These are phyloP conservation scores for Leptodactylus fuscus DNA, from an alignment of 2,113 vertebrate genomes.

Conservation along the genomic window DNA sequence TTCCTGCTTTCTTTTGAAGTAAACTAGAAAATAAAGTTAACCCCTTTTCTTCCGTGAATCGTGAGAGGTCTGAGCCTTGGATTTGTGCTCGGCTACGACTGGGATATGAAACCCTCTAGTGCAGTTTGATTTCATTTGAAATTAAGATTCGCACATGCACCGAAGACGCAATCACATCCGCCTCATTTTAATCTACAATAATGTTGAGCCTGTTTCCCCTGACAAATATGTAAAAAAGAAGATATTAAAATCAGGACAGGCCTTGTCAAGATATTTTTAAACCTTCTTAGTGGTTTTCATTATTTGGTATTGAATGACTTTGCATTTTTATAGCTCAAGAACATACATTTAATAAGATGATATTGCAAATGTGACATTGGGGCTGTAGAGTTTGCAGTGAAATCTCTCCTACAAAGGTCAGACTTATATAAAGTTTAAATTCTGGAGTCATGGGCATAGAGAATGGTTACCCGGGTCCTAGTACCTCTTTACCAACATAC, in stretches of 20 bases:
- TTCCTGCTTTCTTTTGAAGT: not conserved
- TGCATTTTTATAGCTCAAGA: not conserved
- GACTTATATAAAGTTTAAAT: not conserved
- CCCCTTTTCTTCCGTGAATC: not conserved
- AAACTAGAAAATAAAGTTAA: not conserved
- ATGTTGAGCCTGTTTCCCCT: not conserved
- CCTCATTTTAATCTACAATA: conserved; percentile 29
- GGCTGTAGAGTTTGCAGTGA: not conserved
- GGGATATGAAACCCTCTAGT: not conserved
- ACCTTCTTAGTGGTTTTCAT: not conserved
- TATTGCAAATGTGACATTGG: not conserved
- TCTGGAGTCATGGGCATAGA: not conserved
- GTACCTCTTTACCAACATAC: too few relatives aligned
- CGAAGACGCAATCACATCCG: conserved; percentile 29
- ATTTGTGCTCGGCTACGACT: not conserved
- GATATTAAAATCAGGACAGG: conserved; percentile 13
- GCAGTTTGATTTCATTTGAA: conserved; percentile 44
- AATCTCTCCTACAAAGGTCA: not conserved
- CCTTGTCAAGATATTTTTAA: not conserved
- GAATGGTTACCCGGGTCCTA: too few relatives aligned
- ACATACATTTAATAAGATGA: not conserved
- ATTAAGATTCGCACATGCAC: conserved; percentile 13
- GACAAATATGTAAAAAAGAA: conserved; percentile 9
- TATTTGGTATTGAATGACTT: conserved; percentile 3
- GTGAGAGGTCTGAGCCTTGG: not conserved